Evolutionary conservation across 2,797 vertebrate genomes (phyloP), one percentile per base, ranked within the genome.

Genomic region (Discoglossus pictus): DNA sequence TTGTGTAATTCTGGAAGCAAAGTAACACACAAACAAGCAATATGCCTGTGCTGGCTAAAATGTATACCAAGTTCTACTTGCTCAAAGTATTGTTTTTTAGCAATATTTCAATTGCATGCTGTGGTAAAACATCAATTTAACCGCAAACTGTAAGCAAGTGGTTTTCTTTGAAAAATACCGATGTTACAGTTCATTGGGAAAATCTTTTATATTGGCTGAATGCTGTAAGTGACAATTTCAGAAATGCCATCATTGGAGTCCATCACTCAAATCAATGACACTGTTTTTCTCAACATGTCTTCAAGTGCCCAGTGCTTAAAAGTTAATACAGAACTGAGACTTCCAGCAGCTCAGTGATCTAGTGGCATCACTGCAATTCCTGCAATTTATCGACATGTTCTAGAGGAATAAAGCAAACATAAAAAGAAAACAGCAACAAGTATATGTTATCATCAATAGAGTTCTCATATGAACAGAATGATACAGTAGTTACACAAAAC

Each of bases 271-370:
- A 68, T 53, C 65, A 13, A 60, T 68, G 48, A 46, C 50, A 61
- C 55, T 61, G 31, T 39, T 68, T 67, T 68, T 68, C 56, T 68
- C 65, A 53, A 61, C 65, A 61, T 43, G 56, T 60, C 56, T 68
- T 68, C 48, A 61, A 68, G 65, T 68, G 65, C 25, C 65, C 56
- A 4, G 54, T 59, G 35, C 64, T 67, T 59, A 59, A 67, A 51
- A 59, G 53, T 59, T 67, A 59, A 67, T 67, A 35, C 43, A 50
- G 36, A 50, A 21, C 31, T n/a, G 13, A 13, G 36, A 12, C 13
- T 55, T 67, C 64, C 64, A 42, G 54, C 54, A 16, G 62, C 21
- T 65, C 34, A 55, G 38, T 3, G 27, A 34, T 59, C 35, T 27
- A 10, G 40, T 38, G 27, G 42, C 24, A 23, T 50, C 39, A 66